Evolutionary conservation across 2,888 invertebrate species (phyloP).

Genomic region (Sminthurinus aureus): DNA sequence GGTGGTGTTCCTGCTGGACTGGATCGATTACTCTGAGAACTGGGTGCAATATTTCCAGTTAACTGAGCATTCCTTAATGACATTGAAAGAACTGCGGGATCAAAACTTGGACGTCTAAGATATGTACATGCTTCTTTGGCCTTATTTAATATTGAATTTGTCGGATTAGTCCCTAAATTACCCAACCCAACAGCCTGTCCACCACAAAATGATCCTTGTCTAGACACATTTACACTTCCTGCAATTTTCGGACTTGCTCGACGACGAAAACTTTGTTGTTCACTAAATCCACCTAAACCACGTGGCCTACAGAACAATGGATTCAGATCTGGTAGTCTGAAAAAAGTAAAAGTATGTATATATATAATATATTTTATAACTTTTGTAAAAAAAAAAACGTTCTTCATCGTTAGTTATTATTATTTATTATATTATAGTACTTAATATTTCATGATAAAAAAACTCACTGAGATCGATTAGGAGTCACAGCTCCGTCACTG

Average conservation of each 20-base stretch:
- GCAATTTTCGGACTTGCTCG: constrained; percentile 58
- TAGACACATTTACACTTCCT: constrained; percentile 57
- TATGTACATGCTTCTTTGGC: constrained; percentile 42
- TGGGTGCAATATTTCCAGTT: constrained; percentile 38
- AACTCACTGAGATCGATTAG: constrained; percentile 63
- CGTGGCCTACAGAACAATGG: constrained; percentile 77
- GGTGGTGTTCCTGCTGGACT: constrained; percentile 47
- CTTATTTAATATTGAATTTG: constrained; percentile 28
- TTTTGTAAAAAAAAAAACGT: too few species aligned
- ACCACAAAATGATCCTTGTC: constrained; percentile 56
- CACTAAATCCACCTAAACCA: constrained; percentile 46
- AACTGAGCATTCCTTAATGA: constrained; percentile 56
- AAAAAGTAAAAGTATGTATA: background rate
- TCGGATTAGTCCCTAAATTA: background rate
- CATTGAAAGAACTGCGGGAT: constrained; percentile 56
- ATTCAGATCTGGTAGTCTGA: constrained; percentile 71
- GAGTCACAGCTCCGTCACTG: constrained; percentile 82
- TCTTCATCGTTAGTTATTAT: background rate
- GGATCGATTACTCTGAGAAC: constrained; percentile 43
- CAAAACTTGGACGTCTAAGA: constrained; percentile 59
- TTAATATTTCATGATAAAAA: background rate
- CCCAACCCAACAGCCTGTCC: constrained; percentile 6
- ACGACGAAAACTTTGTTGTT: constrained; percentile 57
- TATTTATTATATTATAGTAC: background rate
- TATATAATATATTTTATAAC: background rate